These are phyloP conservation scores for Megaustenia siamemsis DNA, from an alignment of 2,888 invertebrate genomes.

Conservation along the genomic window DNA sequence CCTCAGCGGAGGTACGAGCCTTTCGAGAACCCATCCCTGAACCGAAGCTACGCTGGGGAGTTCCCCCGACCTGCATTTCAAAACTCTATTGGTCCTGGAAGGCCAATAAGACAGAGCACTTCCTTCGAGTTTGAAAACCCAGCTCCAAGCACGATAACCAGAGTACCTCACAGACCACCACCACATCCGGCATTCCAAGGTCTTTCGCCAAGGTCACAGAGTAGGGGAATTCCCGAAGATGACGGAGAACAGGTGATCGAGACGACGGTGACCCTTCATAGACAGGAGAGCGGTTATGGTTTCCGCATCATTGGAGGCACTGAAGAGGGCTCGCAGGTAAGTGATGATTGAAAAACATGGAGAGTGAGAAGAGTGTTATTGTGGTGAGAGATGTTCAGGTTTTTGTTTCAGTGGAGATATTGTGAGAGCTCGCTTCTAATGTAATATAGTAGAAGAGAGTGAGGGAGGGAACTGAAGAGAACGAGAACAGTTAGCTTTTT, in stretches of 20 bases:
- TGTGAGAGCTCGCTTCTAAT: too few species aligned
- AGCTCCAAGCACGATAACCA: constrained; percentile 75
- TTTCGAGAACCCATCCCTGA: constrained; percentile 58
- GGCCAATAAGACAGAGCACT: constrained; percentile 81
- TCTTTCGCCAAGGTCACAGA: constrained; percentile 56
- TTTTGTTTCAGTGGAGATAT: too few species aligned
- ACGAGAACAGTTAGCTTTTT: too few species aligned
- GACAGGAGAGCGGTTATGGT: constrained; percentile 97
- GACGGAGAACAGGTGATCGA: constrained; percentile 81
- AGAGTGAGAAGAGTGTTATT: background rate
- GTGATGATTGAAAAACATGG: background rate
- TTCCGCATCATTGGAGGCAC: constrained; percentile 98
- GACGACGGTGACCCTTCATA: constrained; percentile 89
- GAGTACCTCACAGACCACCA: constrained; percentile 68
- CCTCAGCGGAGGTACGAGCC: constrained; percentile 56
- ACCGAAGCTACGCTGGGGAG: constrained; percentile 60
- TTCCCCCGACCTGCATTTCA: constrained; percentile 48
- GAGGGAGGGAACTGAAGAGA: too few species aligned
- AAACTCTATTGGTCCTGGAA: constrained; percentile 64
- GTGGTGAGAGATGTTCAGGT: too few species aligned
- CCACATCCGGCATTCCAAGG: constrained; percentile 61
- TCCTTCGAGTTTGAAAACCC: constrained; percentile 84
- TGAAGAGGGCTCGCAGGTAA: constrained; percentile 95
- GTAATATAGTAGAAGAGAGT: too few species aligned
- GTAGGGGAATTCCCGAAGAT: constrained; percentile 55